A percentile compares a stretch with the other conserved stretches of the same genome.
phyloP scores from a whole-genome alignment of 2,888 invertebrate species.

The Subacronicta megacephala region DNA sequence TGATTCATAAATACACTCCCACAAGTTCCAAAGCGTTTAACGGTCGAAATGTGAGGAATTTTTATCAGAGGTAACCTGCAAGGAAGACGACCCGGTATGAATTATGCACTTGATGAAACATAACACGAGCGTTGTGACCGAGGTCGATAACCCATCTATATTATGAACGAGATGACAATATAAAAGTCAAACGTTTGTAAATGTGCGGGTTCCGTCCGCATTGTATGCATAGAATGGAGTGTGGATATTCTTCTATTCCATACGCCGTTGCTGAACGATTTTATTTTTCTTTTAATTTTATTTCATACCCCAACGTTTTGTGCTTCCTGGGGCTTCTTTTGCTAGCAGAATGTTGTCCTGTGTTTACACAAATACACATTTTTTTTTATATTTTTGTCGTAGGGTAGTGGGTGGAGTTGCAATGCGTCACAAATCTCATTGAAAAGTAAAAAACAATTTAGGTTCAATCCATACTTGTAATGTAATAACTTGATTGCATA shows the following conservation, averaged over 20 bases:
- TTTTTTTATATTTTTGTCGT: too few species aligned
- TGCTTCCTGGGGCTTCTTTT: constrained; percentile 1
- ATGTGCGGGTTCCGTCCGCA: constrained; percentile 43
- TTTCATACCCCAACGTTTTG: constrained; percentile 8
- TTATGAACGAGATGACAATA: constrained; percentile 48
- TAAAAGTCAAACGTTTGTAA: constrained; percentile 49
- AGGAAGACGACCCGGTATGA: constrained; percentile 68
- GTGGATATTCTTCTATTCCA: constrained; percentile 45
- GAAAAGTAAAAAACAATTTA: too few species aligned
- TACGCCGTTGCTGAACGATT: constrained; percentile 40
- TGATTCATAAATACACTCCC: constrained; percentile 65
- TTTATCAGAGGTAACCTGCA: constrained; percentile 72
- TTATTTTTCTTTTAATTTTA: constrained; percentile 19
- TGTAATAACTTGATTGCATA: too few species aligned
- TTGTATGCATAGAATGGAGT: constrained; percentile 43
- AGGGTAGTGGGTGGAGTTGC: too few species aligned
- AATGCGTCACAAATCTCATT: too few species aligned
- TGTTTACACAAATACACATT: too few species aligned
- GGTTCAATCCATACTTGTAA: too few species aligned
- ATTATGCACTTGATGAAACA: constrained; percentile 78
- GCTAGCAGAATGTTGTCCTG: background rate
- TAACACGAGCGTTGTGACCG: constrained; percentile 64
- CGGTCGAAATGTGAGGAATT: constrained; percentile 75
- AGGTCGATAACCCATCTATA: constrained; percentile 53
- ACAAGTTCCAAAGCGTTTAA: constrained; percentile 63